Evolutionary conservation across 2,888 invertebrate genomes (phyloP), one percentile per base, ranked within the genome.

Genomic region (Dusona sp.): DNA sequence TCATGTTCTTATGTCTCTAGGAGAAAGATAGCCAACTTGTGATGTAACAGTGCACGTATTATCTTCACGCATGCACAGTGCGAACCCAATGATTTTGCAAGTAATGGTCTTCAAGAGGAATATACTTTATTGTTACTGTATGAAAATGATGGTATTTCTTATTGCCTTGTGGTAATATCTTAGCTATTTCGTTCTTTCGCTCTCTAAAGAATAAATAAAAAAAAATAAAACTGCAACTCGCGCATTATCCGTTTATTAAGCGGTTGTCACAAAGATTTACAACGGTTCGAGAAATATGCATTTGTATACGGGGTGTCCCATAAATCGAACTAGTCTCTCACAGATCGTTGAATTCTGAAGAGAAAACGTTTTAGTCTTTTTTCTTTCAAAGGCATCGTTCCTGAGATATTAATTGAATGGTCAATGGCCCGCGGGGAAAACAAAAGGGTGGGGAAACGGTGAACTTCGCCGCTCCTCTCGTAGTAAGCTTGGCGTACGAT

Each of bases 261-360:
- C 88, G 88, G 87, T 88, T 88, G 88, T 88, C 88, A 87, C 87
- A 79, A 87, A 87, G 88, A 88, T 88, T 88, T 88, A 88, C 87
- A 88, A 85, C 84, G 84, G 68, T 75, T 84, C 75, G 36, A 68
- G 36, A 73, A 29, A 42, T 42, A 78, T 48, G 42, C 64, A 36
- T 70, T 70, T 68, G 42, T 68, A 42, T 68, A 42, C 16, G 16
- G 70, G 29, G 33, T 48, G 48, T 48, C 45, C 29, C 25, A 54
- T 51, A 51, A 33, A 65, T 38, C 65, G 77, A 29, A 25, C 29
- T 8, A 51, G 22, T 57, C 38, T 54, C 29, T 33, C 54, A 65
- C 65, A 54, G 42, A 73, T 79, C 87, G 85, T 87, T 87, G 4
- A 13, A 57, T 13, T 13, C 16, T 16, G 16, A 13, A 61, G 22